A percentile compares a stretch with the other conserved stretches of the same genome.
Evolutionary conservation across 2,888 invertebrate species (phyloP).

Genomic region (Anthrax anthrax): DNA sequence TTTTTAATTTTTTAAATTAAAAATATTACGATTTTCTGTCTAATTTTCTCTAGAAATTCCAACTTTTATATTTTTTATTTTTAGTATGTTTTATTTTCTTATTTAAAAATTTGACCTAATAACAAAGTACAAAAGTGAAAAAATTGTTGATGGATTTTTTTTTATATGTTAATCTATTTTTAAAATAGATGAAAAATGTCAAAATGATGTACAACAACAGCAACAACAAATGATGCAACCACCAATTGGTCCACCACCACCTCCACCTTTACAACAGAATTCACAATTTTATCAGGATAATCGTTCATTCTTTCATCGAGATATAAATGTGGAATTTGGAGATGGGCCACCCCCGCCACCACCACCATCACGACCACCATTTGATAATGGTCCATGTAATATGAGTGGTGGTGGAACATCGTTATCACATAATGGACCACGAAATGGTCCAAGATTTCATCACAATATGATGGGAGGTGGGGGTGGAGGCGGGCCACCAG

Average conservation of each 20-base stretch:
- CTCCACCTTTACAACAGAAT: background rate
- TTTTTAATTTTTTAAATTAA: too few species aligned
- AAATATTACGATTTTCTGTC: too few species aligned
- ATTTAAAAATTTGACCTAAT: too few species aligned
- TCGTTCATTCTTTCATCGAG: slow-evolving; percentile 8
- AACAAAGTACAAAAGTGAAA: too few species aligned
- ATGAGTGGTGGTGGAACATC: background rate
- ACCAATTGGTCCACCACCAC: background rate
- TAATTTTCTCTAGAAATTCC: too few species aligned
- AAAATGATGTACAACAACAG: too few species aligned
- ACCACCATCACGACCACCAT: background rate
- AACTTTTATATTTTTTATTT: too few species aligned
- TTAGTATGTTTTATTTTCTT: too few species aligned
- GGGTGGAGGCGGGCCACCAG: background rate
- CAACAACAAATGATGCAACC: background rate
- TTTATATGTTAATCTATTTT: too few species aligned
- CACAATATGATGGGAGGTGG: background rate
- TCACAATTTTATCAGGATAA: slow-evolving; percentile 5
- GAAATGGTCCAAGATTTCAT: slow-evolving; percentile 5
- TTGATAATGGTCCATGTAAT: slow-evolving; percentile 1
- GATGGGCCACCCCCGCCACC: slow-evolving; percentile 1
- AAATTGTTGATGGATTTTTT: too few species aligned
- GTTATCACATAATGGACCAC: background rate
- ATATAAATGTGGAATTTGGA: slow-evolving; percentile 5
- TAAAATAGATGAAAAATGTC: too few species aligned